Evolutionary conservation across 2,888 invertebrate species (phyloP).

Genomic region (Nephrotoma guestfalica): DNA sequence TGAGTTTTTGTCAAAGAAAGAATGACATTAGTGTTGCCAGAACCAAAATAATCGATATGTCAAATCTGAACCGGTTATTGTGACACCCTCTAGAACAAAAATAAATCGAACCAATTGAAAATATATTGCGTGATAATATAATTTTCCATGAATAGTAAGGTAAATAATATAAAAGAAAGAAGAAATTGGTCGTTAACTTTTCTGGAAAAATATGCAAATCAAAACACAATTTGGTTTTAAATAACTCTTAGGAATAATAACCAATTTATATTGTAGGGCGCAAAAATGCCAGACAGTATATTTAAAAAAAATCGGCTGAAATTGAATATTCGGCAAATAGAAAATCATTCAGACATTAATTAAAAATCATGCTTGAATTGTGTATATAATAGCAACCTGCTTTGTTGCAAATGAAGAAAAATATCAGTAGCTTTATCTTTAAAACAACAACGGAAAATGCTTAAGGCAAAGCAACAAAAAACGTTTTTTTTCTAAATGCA

Average conservation of each 20-base stretch:
- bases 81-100: no score
- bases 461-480: no score
- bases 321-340: background rate
- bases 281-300: background rate
- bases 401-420: background rate
- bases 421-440: background rate
- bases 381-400: background rate
- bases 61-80: no score
- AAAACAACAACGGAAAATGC: background rate
- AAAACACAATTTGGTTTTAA: background rate
- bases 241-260: background rate
- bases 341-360: background rate
- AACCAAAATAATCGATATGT: no score
- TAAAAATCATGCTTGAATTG: background rate
- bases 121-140: background rate
- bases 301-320: background rate
- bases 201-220: background rate
- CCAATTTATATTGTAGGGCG: background rate
- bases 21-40: no score
- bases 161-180: background rate
- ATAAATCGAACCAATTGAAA: background rate
- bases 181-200: background rate
- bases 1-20: no score
- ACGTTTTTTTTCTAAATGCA: background rate
- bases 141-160: background rate